Evolutionary conservation across 1,140 invertebrate genomes (phyloP).

Genomic region (Hylaeus anthracinus): DNA sequence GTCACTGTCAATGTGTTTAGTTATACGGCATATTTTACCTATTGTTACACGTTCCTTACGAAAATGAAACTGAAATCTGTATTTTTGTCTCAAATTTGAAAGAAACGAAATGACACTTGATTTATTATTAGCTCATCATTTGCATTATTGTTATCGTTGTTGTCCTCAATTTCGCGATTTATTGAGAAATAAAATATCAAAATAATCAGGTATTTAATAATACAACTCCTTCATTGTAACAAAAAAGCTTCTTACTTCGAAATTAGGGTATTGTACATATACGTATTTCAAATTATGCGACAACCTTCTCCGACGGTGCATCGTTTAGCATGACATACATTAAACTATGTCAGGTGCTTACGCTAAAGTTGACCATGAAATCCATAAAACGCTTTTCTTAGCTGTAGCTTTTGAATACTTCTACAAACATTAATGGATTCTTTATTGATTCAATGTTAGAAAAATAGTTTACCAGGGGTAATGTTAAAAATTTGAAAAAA

Average conservation of each 20-base stretch:
- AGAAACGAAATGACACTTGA: neutral
- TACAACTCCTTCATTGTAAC: neutral
- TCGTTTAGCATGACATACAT: neutral
- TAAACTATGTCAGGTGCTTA: neutral
- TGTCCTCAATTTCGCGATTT: neutral
- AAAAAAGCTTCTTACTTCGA: neutral
- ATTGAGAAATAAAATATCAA: neutral
- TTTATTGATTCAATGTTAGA: neutral
- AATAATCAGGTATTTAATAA: neutral
- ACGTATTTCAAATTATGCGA: neutral
- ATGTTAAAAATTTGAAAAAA: too few relatives aligned
- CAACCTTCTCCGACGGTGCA: neutral
- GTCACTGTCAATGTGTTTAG: neutral
- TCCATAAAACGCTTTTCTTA: neutral
- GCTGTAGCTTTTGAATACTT: neutral
- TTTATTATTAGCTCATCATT: neutral
- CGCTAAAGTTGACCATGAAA: neutral
- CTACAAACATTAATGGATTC: neutral
- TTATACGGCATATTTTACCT: neutral
- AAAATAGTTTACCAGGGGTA: neutral
- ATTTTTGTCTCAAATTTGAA: neutral
- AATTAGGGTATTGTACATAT: neutral
- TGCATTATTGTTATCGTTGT: neutral
- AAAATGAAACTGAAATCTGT: neutral
- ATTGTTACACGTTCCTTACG: neutral